Base-by-base conservation (phyloP, 1,140 invertebrate species). In the Calycopis cecrops region DNA sequence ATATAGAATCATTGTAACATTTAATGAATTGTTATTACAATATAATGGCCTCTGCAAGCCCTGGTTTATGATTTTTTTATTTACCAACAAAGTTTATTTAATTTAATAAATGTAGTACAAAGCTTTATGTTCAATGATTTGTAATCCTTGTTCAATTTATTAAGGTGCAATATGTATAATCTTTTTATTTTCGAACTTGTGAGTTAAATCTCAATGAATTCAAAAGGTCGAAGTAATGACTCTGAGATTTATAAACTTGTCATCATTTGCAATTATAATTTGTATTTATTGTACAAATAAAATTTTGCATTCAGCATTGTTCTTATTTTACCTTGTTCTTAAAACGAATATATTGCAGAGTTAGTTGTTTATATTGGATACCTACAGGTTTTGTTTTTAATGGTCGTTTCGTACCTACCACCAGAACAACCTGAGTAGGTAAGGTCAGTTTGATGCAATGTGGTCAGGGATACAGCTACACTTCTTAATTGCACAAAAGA, bases 231-330 rank as follows among this genome's bases (percentile, higher is more conserved):
- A 35, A 37, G 74, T 65, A 66, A 60, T 76, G 76, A 67, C 76
- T 69, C 75, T 82, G 82, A 85, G 78, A 82, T 82, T 82, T 79
- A 73, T 79, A 76, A 73, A 77, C 76, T 80, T 78, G 77, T 69
- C 64, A 73, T 81, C 73, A 76, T 81, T 84, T 81, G 79, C 80
- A 79, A 76, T 65, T 82, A 84, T 84, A 60, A 72, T 86, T 86
- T 86, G 83, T 86, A 86, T 86, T 83, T 86, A 86, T 86, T 86
- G 83, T 86, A 86, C 80, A 86, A 85, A 86, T 85, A 85, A 86
- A 86, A 70, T 59, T 81, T 84, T 84, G 71, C 76, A 84, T 82
- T 77, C 66, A 76, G 76, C 57, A 35, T 53, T 52, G 57, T 52
- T 57, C 56, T 48, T 60, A 55, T 72, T 67, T 67, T 72, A 7